A percentile compares a stretch with the other conserved stretches of the same genome.
Evolutionary conservation across 2,113 vertebrate species (phyloP).

Genomic region (Carassius auratus): DNA sequence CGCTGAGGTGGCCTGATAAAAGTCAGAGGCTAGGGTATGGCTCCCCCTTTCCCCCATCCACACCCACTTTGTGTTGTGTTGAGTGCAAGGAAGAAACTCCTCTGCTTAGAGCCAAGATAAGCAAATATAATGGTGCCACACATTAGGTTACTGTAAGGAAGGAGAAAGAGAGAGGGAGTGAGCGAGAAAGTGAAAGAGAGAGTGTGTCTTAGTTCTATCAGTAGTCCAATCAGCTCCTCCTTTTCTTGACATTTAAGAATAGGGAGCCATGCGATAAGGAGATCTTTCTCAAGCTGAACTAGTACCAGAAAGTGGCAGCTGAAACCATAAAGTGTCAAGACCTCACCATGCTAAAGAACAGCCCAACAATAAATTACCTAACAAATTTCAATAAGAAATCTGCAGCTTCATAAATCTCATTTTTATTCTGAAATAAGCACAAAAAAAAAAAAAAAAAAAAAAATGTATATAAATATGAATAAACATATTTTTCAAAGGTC

Average conservation of each 20-base stretch:
- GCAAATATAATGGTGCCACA: conserved; percentile 59
- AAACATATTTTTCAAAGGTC: no score
- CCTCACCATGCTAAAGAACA: background rate
- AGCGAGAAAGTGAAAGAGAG: conserved; percentile 43
- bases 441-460: no score
- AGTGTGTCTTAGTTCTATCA: conserved; percentile 41
- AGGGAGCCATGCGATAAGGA: conserved; percentile 52
- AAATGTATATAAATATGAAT: no score
- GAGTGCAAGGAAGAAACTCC: conserved; percentile 49
- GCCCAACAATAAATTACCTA: background rate
- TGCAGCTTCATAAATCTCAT: background rate
- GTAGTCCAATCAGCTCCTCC: conserved; percentile 35
- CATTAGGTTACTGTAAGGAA: conserved; percentile 55
- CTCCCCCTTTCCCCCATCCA: conserved; percentile 47
- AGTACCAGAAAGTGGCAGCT: conserved; percentile 11
- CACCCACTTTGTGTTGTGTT: conserved; percentile 50
- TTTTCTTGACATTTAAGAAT: conserved; percentile 47
- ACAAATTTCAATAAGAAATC: background rate
- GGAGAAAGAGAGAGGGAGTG: conserved; percentile 38
- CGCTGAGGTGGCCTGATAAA: conserved; percentile 69
- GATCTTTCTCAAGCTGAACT: conserved; percentile 24
- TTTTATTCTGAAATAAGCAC: background rate
- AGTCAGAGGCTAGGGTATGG: conserved; percentile 41
- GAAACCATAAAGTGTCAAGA: conserved; percentile 3
- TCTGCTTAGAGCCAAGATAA: conserved; percentile 54